A percentile compares a stretch with the other conserved stretches of the same genome.
phyloP scores from a whole-genome alignment of 2,113 vertebrate species.

The Salminus brasiliensis region DNA sequence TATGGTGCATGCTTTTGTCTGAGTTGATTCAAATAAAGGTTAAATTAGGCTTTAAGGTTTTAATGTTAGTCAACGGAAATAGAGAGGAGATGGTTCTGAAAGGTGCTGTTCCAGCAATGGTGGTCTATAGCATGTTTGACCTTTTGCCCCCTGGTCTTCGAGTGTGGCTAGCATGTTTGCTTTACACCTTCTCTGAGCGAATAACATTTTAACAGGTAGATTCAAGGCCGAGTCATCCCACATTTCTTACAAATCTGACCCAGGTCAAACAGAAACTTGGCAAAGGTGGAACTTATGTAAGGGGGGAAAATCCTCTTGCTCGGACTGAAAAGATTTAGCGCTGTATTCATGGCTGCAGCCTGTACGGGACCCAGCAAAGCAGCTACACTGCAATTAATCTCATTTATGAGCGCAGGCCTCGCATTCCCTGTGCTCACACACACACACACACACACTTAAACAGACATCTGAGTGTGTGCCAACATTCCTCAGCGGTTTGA shows the following conservation, averaged over 20 bases:
- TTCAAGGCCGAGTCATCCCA: constrained; percentile 1
- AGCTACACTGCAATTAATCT: constrained; percentile 70
- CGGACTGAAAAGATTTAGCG: constrained; percentile 59
- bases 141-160: too few species aligned
- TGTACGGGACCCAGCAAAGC: constrained; percentile 67
- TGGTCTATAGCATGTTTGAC: too few species aligned
- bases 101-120: too few species aligned
- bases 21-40: too few species aligned
- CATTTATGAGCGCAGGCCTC: constrained; percentile 65
- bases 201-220: constrained; percentile 14
- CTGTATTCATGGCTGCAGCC: constrained; percentile 49
- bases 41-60: too few species aligned
- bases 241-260: constrained; percentile 53
- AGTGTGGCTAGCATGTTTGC: constrained; percentile 26
- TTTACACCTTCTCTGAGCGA: neutral
- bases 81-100: too few species aligned
- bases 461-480: constrained; percentile 64
- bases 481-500: constrained; percentile 72
- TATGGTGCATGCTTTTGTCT: too few species aligned
- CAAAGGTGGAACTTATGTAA: constrained; percentile 18
- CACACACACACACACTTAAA: constrained; percentile 59
- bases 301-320: constrained; percentile 57
- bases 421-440: constrained; percentile 57
- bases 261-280: constrained; percentile 58
- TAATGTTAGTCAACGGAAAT: too few species aligned